Evolutionary conservation across 2,888 invertebrate species (phyloP).

Genomic region (Agrochola macilenta): DNA sequence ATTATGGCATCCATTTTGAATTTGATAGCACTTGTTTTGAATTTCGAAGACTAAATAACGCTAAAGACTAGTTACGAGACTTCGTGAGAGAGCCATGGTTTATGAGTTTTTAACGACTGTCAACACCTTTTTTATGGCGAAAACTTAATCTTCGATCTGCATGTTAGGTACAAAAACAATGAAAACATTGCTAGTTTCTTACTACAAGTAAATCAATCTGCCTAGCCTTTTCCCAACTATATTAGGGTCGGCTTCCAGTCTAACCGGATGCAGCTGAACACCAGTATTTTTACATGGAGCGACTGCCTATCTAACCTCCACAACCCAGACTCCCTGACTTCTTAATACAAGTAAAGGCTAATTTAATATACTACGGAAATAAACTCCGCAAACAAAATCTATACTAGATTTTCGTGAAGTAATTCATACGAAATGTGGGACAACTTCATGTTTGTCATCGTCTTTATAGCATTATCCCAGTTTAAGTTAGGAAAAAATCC

Average conservation of each 20-base stretch:
- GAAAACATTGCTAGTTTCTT: background rate
- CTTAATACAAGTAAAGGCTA: background rate
- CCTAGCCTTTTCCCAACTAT: no score
- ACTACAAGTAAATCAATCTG: no score
- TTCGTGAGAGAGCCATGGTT: background rate
- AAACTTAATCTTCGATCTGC: background rate
- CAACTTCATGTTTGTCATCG: background rate
- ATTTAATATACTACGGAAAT: background rate
- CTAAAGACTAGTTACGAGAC: background rate
- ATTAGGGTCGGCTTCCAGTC: no score
- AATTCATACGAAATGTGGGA: background rate
- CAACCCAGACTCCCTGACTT: background rate
- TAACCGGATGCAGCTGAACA: no score
- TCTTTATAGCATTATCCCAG: background rate
- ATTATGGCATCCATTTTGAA: constrained; percentile 33
- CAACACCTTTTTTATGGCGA: background rate
- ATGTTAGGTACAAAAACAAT: background rate
- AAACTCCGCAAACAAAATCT: background rate
- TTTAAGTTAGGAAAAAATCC: no score
- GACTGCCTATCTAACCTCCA: no score
- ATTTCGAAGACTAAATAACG: constrained; percentile 19
- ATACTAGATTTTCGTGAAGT: background rate
- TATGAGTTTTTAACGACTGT: background rate
- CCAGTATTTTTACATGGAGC: no score
- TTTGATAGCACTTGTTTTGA: constrained; percentile 11